Evolutionary conservation across 2,888 invertebrate species (phyloP).

Genomic region (Dicycla oo): DNA sequence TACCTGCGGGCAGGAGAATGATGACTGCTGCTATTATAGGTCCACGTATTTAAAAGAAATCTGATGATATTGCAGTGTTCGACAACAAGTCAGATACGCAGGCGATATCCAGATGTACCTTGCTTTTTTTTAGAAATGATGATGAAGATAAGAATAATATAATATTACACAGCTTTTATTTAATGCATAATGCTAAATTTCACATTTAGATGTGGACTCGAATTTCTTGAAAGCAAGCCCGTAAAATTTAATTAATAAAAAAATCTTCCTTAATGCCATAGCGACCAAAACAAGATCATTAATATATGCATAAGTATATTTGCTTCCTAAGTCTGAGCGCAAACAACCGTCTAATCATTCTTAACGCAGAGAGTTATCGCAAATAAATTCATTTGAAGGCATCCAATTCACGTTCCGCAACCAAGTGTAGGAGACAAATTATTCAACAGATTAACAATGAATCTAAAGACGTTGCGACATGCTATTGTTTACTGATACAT

Average conservation of each 20-base stretch:
- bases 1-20: too few relatives aligned
- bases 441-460: slow-evolving; percentile 79
- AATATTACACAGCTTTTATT: slow-evolving; percentile 5
- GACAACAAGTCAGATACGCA: slow-evolving; percentile 1
- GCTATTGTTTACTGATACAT: slow-evolving; percentile 80
- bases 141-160: slow-evolving; percentile 23
- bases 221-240: slow-evolving; percentile 10
- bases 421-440: slow-evolving; percentile 82
- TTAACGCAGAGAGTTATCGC: slow-evolving; percentile 35
- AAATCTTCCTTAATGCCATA: slow-evolving; percentile 3
- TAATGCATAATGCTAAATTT: slow-evolving; percentile 18
- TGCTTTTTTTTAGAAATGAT: slow-evolving; percentile 23
- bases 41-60: neutral
- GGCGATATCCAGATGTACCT: neutral
- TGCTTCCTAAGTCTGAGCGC: slow-evolving; percentile 27
- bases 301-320: slow-evolving; percentile 19
- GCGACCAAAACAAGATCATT: slow-evolving; percentile 7
- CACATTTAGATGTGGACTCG: slow-evolving; percentile 17
- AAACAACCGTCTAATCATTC: slow-evolving; percentile 28
- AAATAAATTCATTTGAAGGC: slow-evolving; percentile 56
- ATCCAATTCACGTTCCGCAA: slow-evolving; percentile 65
- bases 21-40: too few relatives aligned
- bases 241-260: slow-evolving; percentile 50
- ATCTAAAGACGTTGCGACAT: slow-evolving; percentile 77
- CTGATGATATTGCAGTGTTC: neutral